Percentiles rank a stretch among this genome's conserved stretches.
phyloP scores from a whole-genome alignment of 2,888 invertebrate species.

The Aphodius granarius region DNA sequence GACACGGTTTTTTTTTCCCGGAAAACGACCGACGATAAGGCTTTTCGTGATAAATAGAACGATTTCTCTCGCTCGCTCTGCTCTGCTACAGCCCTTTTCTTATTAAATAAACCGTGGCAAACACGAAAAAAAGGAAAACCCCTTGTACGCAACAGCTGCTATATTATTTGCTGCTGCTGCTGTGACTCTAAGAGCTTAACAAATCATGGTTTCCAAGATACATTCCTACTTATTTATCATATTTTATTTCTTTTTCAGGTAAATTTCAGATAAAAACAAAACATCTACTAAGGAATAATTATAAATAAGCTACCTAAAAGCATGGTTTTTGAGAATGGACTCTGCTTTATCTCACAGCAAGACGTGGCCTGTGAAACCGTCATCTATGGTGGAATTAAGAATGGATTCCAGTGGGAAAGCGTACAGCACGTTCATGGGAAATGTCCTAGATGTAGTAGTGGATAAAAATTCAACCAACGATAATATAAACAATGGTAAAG shows the following conservation, averaged over 20 bases:
- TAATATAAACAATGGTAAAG: no score
- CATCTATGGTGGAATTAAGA: slow-evolving; percentile 52
- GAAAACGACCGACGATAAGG: neutral
- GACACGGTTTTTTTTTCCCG: neutral
- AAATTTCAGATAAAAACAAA: neutral
- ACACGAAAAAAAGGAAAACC: neutral
- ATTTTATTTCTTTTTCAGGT: neutral
- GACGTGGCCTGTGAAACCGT: slow-evolving; percentile 53
- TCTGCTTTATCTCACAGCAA: slow-evolving; percentile 51
- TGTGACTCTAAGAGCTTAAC: neutral
- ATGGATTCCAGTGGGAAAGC: slow-evolving; percentile 51
- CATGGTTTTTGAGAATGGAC: neutral
- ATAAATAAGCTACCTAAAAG: neutral
- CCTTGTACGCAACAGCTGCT: neutral
- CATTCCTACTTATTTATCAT: neutral
- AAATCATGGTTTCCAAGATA: neutral
- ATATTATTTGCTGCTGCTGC: neutral
- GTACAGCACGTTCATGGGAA: slow-evolving; percentile 47
- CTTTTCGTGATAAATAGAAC: neutral
- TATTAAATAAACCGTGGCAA: neutral
- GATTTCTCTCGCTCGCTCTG: neutral
- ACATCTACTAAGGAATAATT: neutral
- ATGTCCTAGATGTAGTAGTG: neutral
- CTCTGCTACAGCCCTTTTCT: neutral
- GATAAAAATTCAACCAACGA: neutral